These are phyloP conservation scores for Heliconius eleuchia DNA, from an alignment of 1,140 invertebrate genomes.

Conservation along the genomic window DNA sequence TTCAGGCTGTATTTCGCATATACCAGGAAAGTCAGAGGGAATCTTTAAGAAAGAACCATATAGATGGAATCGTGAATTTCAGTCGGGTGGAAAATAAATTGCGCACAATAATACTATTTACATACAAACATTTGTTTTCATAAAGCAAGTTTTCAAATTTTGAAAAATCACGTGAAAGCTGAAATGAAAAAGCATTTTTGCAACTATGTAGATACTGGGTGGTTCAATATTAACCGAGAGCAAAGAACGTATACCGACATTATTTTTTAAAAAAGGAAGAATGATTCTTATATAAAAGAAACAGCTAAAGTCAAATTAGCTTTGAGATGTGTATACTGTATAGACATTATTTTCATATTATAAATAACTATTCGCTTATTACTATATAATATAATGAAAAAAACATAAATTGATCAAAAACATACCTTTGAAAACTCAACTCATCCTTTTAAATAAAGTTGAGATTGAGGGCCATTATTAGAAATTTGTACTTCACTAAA, in stretches of 20 bases:
- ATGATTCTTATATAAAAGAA: not conserved
- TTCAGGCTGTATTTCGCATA: too few relatives aligned
- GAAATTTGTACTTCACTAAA: not conserved
- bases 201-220: not conserved
- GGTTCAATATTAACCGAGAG: not conserved
- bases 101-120: too few relatives aligned
- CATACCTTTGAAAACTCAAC: not conserved
- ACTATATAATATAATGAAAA: not conserved
- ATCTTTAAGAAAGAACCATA: too few relatives aligned
- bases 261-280: not conserved
- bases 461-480: not conserved
- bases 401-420: not conserved
- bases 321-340: not conserved
- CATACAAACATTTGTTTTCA: not conserved
- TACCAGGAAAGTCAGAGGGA: too few relatives aligned
- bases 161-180: not conserved
- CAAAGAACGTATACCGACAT: not conserved
- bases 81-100: too few relatives aligned
- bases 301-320: not conserved
- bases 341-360: conserved; percentile 1
- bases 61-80: too few relatives aligned
- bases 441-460: conserved; percentile 5
- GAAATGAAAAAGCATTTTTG: not conserved
- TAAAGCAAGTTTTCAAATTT: not conserved
- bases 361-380: not conserved